Percentiles rank a stretch among this genome's conserved stretches.
These are phyloP conservation scores for Caenorhabditis parvicauda DNA, from an alignment of 2,888 invertebrate genomes.

Conservation along the genomic window DNA sequence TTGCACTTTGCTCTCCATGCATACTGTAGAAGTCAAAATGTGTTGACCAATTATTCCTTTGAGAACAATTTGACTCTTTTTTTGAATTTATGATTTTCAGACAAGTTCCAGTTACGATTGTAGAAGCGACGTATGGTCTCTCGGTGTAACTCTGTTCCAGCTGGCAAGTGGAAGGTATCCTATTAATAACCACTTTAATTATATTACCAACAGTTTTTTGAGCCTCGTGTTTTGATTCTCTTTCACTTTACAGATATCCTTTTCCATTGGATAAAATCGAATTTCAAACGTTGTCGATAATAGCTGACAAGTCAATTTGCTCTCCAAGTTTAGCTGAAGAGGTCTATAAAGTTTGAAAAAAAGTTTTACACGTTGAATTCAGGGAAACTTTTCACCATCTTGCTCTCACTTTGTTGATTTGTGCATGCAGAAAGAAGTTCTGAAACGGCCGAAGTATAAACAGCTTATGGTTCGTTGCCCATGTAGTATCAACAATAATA, in stretches of 20 bases:
- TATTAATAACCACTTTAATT: neutral
- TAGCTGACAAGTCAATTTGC: slow-evolving; percentile 16
- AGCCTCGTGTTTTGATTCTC: too few relatives aligned
- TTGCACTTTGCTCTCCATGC: neutral
- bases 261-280: slow-evolving; percentile 25
- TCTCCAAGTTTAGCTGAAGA: slow-evolving; percentile 18
- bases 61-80: neutral
- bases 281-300: slow-evolving; percentile 19
- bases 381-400: slow-evolving; percentile 31
- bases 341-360: neutral
- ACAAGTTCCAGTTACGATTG: slow-evolving; percentile 79
- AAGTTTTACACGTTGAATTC: slow-evolving; percentile 5
- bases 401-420: slow-evolving; percentile 51
- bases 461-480: slow-evolving; percentile 53
- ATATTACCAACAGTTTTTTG: too few relatives aligned
- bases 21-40: neutral
- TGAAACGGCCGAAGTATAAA: slow-evolving; percentile 51
- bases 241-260: slow-evolving; percentile 13
- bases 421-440: slow-evolving; percentile 52
- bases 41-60: neutral
- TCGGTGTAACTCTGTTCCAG: slow-evolving; percentile 80
- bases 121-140: slow-evolving; percentile 96
- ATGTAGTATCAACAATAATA: too few relatives aligned
- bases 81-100: slow-evolving; percentile 6
- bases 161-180: slow-evolving; percentile 83